Conservation (phyloP, 2,797 vertebrate species). For the Semotilus atromaculatus region DNA sequence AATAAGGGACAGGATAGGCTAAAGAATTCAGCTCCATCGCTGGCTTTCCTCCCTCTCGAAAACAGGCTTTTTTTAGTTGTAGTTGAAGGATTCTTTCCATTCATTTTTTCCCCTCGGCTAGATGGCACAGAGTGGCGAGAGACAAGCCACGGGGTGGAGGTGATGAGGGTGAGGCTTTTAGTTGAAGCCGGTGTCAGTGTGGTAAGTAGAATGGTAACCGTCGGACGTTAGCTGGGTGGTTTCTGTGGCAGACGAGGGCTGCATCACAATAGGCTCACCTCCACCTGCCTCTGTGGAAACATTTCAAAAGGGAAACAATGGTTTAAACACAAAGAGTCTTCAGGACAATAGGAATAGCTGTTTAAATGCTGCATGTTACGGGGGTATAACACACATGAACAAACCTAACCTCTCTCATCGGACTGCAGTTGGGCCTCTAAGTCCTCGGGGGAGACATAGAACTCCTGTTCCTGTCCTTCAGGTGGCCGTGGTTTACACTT, state of each 20-base stretch:
- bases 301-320: not conserved
- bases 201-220: slow-evolving; percentile 91
- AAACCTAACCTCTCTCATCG: slow-evolving; percentile 90
- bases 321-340: slow-evolving; percentile 3
- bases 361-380: not conserved
- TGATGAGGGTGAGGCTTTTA: slow-evolving; percentile 69
- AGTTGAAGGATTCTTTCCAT: slow-evolving; percentile 75
- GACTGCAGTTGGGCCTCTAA: slow-evolving; percentile 97
- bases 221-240: slow-evolving; percentile 97
- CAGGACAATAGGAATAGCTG: not conserved
- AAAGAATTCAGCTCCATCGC: slow-evolving; percentile 75
- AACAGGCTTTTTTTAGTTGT: slow-evolving; percentile 57
- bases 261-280: slow-evolving; percentile 88
- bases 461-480: slow-evolving; percentile 89
- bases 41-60: slow-evolving; percentile 71
- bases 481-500: slow-evolving; percentile 96
- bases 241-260: slow-evolving; percentile 93
- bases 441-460: slow-evolving; percentile 97
- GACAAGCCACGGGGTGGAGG: slow-evolving; percentile 45
- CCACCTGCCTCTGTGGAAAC: slow-evolving; percentile 74
- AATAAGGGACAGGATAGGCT: slow-evolving; percentile 38
- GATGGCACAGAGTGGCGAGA: slow-evolving; percentile 37
- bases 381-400: not conserved
- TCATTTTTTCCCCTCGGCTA: slow-evolving; percentile 66
- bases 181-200: slow-evolving; percentile 94